These are phyloP conservation scores for Perca flavescens DNA, from an alignment of 2,113 vertebrate species.

Conservation along the genomic window DNA sequence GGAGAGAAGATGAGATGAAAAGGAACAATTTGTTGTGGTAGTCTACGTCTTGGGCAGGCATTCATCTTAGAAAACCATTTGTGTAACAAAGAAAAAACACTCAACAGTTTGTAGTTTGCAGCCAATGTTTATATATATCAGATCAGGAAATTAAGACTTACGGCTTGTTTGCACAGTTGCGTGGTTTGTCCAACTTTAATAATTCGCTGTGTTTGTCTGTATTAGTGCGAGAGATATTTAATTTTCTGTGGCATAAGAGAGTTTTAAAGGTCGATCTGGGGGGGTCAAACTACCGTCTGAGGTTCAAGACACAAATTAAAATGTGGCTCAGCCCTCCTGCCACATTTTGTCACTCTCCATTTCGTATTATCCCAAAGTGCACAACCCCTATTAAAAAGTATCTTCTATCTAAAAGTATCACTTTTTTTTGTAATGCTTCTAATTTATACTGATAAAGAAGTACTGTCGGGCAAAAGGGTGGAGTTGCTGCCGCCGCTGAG, in stretches of 20 bases:
- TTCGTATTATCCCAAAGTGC: constrained; percentile 57
- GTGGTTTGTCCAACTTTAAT: constrained; percentile 70
- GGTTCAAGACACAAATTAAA: constrained; percentile 68
- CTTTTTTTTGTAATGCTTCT: constrained; percentile 28
- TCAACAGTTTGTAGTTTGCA: constrained; percentile 30
- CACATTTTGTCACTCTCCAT: constrained; percentile 63
- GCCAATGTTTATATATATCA: constrained; percentile 56
- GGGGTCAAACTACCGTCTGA: constrained; percentile 62
- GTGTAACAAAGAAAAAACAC: constrained; percentile 32
- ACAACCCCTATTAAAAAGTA: constrained; percentile 67
- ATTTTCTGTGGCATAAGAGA: constrained; percentile 62
- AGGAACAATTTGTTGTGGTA: constrained; percentile 76
- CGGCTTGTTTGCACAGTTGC: constrained; percentile 74
- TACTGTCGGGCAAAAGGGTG: constrained; percentile 55
- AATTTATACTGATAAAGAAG: constrained; percentile 52
- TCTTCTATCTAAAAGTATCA: neutral
- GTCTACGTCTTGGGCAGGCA: constrained; percentile 48
- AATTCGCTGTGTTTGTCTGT: constrained; percentile 71
- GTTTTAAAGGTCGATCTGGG: constrained; percentile 50
- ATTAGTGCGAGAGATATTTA: constrained; percentile 68
- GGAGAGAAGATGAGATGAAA: constrained; percentile 70
- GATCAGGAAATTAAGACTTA: constrained; percentile 81
- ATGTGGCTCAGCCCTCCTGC: constrained; percentile 9
- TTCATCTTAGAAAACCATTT: constrained; percentile 49
- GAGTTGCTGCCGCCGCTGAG: constrained; percentile 28